Evolutionary conservation across 2,113 vertebrate species (phyloP), one percentile per base, ranked within the genome.

Genomic region (Cettia cetti): DNA sequence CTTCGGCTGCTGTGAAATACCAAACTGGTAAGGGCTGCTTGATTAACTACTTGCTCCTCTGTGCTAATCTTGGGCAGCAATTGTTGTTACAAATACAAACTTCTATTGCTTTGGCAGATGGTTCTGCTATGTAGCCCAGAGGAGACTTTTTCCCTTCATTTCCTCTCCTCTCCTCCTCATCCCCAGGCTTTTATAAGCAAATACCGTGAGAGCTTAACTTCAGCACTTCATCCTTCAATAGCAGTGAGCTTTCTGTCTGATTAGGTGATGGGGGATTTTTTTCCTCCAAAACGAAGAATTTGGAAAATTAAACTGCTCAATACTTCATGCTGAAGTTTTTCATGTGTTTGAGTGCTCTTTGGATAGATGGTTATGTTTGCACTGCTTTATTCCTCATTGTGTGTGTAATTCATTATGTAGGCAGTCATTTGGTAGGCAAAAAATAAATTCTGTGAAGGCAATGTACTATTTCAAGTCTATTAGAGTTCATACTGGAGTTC

Each of bases 371-470:
- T 50, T 77, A 27, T 63, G 22, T 89, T 91, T 89, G 75, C 33
- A 56, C 45, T 79, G 35, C 65, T 75, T 86, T 83, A 83, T 65
- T 84, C 14, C 47, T 94, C 21, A 54, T 30, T 84, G 16, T 81
- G 31, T 77, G 28, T 47, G 49, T 80, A 91, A 79, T 82, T 77
- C 61, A 49, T 92, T 95, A 50, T 56, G 61, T 82, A 92, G 69
- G 63, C 61, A 86, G 65, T 66, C 30, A 42, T 90, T 79, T 89
- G 65, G 47, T 49, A 82, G 60, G 49, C 63, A 90, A 82, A 88
- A 90, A 69, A 72, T 16, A 86, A 93, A 92, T 57, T 92, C 49
- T 81, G 86, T 56, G n/a, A 94, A 88, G 75, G 85, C 56, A 92
- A 57, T 23, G n/a, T 68, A 61, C 42, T 74, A 39, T 95, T 95